Evolutionary conservation across 2,797 vertebrate genomes (phyloP), one percentile per base, ranked within the genome.

Genomic region (Alosa sapidissima): DNA sequence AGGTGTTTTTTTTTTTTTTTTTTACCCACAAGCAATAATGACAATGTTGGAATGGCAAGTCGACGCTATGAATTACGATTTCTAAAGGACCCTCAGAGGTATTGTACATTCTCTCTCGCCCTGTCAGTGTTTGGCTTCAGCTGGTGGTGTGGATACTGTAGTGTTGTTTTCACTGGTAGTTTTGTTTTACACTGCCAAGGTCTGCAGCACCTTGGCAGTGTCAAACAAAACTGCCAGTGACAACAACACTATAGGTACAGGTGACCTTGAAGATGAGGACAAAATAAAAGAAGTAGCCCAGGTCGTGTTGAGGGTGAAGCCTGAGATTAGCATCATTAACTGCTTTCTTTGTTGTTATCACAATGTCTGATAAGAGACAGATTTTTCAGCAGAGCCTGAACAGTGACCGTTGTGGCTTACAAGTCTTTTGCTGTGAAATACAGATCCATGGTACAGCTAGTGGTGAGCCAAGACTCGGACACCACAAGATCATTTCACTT

Each of bases 401-500:
- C 24, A 33, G 24, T 13, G 28, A 9, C 62, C 24, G 28, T 13
- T 45, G 16, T n/a, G 28, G 4, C 16, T 75, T 75, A 78, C 16
- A 19, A 36, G 72, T 78, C 41, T 14, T 78, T 45, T 78, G 72
- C 41, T 19, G 16, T 78, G 72, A 78, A 78, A 78, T 78, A 2
- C 36, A 5, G 11, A 47, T 45, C 72, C 16, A 45, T 9, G 72
- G 41, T 19, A 78, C 21, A 78, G 41, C 41, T 41, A 41, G 72
- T 21, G 41, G 72, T 47, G 41, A 78, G 16, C 41, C 72, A 78
- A 78, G 45, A 19, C 19, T 47, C 72, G 47, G 72, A 45, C 72
- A 47, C 36, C 72, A 78, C 36, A 47, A 21, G 72, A 78, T 78
- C 72, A 78, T 78, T 78, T 78, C 72, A 28, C 41, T 78, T 78